A percentile compares a stretch with the other conserved stretches of the same genome.
Conservation (phyloP, 2,888 invertebrate genomes). For the Tillus elongatus region DNA sequence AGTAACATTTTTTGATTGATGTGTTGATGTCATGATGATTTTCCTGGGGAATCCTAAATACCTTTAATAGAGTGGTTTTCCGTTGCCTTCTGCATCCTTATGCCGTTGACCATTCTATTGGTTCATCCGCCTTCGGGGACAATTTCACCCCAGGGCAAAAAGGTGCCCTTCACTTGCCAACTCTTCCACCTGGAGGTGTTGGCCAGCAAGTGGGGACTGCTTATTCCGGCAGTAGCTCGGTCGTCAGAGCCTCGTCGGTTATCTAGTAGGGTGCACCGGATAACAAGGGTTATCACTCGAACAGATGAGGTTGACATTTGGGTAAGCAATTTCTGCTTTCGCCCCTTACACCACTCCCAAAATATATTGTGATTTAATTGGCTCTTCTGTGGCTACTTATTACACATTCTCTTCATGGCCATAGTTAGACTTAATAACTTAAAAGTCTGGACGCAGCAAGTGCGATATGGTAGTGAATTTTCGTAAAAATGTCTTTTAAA, state of each 20-base stretch:
- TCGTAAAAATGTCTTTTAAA: too few species aligned
- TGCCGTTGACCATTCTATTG: conserved; percentile 13
- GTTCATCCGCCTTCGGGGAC: conserved; percentile 16
- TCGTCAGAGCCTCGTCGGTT: conserved; percentile 19
- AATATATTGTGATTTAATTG: too few species aligned
- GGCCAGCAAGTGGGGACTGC: conserved; percentile 15
- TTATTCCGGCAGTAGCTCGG: conserved; percentile 18
- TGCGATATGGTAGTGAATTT: too few species aligned
- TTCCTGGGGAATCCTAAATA: conserved; percentile 4
- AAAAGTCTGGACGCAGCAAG: too few species aligned
- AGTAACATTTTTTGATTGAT: too few species aligned
- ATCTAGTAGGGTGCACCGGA: conserved; percentile 16
- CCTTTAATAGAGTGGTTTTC: conserved; percentile 14
- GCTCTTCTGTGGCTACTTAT: too few species aligned
- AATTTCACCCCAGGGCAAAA: conserved; percentile 17
- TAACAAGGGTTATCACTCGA: conserved; percentile 9
- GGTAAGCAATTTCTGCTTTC: conserved; percentile 10
- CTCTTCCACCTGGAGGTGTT: conserved; percentile 17
- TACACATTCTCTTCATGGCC: too few species aligned
- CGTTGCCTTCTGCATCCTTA: conserved; percentile 16
- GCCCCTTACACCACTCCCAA: conserved; percentile 12
- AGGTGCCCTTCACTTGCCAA: conserved; percentile 11
- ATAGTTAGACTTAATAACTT: too few species aligned
- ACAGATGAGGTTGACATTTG: conserved; percentile 16
- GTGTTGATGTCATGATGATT: conserved; percentile 6